Conservation (phyloP, 2,113 vertebrate genomes). For the Onychostoma macrolepis region DNA sequence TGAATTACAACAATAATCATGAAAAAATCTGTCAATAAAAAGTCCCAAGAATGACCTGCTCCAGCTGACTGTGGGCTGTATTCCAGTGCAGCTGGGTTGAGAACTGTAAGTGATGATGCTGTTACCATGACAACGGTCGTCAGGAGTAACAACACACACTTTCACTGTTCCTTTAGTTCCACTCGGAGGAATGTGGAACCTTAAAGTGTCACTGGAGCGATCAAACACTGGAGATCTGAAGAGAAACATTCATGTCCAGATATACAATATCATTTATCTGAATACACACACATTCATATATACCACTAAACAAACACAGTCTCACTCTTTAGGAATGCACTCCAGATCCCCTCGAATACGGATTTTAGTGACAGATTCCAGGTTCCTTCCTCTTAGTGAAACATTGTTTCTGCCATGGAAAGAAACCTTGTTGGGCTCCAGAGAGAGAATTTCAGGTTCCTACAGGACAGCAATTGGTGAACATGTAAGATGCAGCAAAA, state of each 20-base stretch:
- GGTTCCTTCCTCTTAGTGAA: slow-evolving; percentile 80
- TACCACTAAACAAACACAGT: background rate
- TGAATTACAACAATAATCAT: too few relatives aligned
- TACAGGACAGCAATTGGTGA: slow-evolving; percentile 55
- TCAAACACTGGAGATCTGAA: slow-evolving; percentile 74
- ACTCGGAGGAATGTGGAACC: slow-evolving; percentile 77
- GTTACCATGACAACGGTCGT: slow-evolving; percentile 67
- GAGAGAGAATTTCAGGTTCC: slow-evolving; percentile 79
- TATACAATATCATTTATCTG: background rate
- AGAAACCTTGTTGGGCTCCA: slow-evolving; percentile 80
- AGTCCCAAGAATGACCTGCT: slow-evolving; percentile 72
- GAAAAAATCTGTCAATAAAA: background rate
- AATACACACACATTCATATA: background rate
- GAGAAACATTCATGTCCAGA: background rate
- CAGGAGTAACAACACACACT: slow-evolving; percentile 75
- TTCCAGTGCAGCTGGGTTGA: slow-evolving; percentile 71
- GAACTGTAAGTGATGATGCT: slow-evolving; percentile 75
- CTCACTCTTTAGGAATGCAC: slow-evolving; percentile 75
- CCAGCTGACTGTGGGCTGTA: slow-evolving; percentile 78
- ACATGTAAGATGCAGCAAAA: background rate
- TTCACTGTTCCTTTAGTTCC: slow-evolving; percentile 78
- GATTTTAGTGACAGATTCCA: slow-evolving; percentile 76
- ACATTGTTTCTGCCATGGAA: slow-evolving; percentile 84
- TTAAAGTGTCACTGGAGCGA: slow-evolving; percentile 72
- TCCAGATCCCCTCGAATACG: slow-evolving; percentile 77